Evolutionary conservation across 2,113 vertebrate genomes (phyloP).

Genomic region (Phainopepla nitens): DNA sequence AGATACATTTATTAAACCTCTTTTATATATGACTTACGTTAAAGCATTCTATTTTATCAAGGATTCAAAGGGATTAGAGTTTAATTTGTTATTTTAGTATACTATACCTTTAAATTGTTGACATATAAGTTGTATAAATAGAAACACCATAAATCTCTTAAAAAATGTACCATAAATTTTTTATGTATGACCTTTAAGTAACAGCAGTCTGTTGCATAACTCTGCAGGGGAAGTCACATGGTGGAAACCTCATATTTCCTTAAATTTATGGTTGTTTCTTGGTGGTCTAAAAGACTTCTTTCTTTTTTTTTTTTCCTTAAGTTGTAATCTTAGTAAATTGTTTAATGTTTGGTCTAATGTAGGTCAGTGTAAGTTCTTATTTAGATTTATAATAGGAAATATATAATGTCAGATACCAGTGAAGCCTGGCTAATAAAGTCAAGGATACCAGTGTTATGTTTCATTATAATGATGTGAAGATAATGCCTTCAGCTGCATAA

Average conservation of each 20-base stretch:
- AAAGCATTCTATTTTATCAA: conserved; percentile 55
- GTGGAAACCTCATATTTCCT: conserved; percentile 86
- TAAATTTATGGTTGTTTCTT: conserved; percentile 82
- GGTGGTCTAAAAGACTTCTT: conserved; percentile 79
- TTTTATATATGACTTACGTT: not conserved
- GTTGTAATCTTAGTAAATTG: conserved; percentile 75
- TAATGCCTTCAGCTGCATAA: conserved; percentile 75
- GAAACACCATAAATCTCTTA: conserved; percentile 72
- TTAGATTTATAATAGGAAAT: conserved; percentile 77
- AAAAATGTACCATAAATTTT: conserved; percentile 70
- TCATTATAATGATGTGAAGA: conserved; percentile 75
- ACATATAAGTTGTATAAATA: conserved; percentile 69
- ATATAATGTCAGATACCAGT: conserved; percentile 51
- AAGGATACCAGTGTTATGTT: conserved; percentile 65
- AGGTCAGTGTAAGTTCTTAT: conserved; percentile 77
- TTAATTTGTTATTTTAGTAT: conserved; percentile 66
- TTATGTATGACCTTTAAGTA: conserved; percentile 75
- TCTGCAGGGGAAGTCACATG: conserved; percentile 82
- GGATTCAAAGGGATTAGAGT: conserved; percentile 46
- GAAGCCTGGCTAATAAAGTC: conserved; percentile 60
- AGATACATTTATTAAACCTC: not conserved
- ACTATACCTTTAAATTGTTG: conserved; percentile 67
- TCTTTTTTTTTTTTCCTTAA: conserved; percentile 38
- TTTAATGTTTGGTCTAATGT: conserved; percentile 75
- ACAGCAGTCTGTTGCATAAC: conserved; percentile 76